phyloP scores from a whole-genome alignment of 2,797 vertebrate species.

The Leptodactylus fallax region DNA sequence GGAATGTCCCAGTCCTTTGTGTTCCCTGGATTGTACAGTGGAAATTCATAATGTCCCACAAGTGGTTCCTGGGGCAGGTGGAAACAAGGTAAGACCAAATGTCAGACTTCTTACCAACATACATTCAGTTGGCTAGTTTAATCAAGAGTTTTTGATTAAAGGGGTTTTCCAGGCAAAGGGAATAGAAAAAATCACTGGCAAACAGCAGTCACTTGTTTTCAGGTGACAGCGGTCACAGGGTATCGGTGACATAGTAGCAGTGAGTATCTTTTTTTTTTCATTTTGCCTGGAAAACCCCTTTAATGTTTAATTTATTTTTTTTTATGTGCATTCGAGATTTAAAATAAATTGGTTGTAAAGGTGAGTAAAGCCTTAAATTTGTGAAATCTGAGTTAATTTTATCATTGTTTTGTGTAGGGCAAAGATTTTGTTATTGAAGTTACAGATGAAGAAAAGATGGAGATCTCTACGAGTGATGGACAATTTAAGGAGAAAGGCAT shows the following conservation, averaged over 20 bases:
- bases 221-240: too few species aligned
- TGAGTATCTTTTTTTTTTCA: too few species aligned
- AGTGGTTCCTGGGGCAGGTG: not conserved
- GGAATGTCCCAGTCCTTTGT: too few species aligned
- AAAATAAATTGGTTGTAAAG: not conserved
- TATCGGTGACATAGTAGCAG: too few species aligned
- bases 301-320: too few species aligned
- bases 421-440: not conserved
- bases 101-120: too few species aligned
- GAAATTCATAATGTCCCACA: not conserved
- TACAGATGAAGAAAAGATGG: not conserved
- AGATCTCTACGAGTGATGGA: not conserved
- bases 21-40: not conserved
- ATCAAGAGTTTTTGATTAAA: too few species aligned
- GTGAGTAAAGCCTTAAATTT: not conserved
- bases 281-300: too few species aligned
- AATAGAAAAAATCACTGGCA: too few species aligned
- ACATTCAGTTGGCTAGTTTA: too few species aligned
- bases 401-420: not conserved
- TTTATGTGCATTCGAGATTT: not conserved
- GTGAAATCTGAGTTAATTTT: not conserved
- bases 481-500: not conserved
- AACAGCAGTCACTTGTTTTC: too few species aligned
- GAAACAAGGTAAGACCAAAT: not conserved
- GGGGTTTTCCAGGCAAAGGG: too few species aligned